phyloP scores from a whole-genome alignment of 2,113 vertebrate species.

The Amia ocellicauda region DNA sequence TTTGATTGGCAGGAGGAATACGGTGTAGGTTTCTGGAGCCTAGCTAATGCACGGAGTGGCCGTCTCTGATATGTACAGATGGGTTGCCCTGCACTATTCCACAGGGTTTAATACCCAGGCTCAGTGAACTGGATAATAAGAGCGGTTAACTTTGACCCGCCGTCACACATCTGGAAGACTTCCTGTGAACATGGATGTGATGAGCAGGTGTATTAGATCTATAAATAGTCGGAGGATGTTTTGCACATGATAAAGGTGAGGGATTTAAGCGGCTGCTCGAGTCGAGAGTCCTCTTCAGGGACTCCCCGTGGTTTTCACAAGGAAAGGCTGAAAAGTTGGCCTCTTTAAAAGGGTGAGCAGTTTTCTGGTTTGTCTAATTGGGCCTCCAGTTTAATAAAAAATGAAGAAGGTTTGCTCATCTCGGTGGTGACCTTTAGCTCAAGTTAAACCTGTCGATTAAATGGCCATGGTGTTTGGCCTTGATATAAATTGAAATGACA shows the following conservation, averaged over 20 bases:
- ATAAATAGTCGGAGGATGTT: neutral
- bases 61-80: neutral
- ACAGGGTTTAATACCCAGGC: neutral
- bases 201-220: constrained; percentile 3
- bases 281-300: neutral
- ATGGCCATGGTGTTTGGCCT: constrained; percentile 7
- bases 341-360: neutral
- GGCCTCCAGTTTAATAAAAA: constrained; percentile 1
- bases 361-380: neutral
- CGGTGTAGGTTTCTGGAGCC: neutral
- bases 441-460: neutral
- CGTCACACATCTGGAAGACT: neutral
- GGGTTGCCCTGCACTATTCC: neutral
- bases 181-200: neutral
- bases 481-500: constrained; percentile 2
- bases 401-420: neutral
- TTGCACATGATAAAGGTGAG: neutral
- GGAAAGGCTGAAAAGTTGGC: neutral
- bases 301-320: neutral
- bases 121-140: constrained; percentile 16
- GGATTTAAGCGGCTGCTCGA: too few relatives aligned
- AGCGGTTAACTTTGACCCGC: constrained; percentile 11
- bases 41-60: neutral
- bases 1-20: neutral
- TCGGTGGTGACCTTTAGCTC: neutral